Evolutionary conservation across 2,888 invertebrate genomes (phyloP).

Genomic region (Ischnus inquisitorius): DNA sequence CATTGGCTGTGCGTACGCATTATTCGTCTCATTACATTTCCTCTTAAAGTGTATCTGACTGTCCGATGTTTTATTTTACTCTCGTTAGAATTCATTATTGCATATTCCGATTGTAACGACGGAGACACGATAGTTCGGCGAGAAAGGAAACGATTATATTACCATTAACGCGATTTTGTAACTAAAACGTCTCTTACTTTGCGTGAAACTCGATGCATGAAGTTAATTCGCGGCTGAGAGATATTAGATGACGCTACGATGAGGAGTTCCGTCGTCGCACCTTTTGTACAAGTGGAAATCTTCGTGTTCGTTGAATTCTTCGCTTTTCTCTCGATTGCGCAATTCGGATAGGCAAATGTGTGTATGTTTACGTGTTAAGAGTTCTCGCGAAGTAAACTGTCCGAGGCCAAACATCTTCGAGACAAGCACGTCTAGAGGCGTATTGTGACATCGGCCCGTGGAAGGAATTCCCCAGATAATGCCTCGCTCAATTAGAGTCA

Average conservation of each 20-base stretch:
- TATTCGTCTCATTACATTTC: slow-evolving; percentile 28
- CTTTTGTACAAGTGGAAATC: slow-evolving; percentile 18
- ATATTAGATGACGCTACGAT: slow-evolving; percentile 33
- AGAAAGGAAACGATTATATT: not conserved
- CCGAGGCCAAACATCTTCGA: slow-evolving; percentile 43
- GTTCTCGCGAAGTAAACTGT: slow-evolving; percentile 49
- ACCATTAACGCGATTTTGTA: not conserved
- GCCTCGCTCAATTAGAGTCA: slow-evolving; percentile 33
- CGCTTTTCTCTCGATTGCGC: slow-evolving; percentile 58
- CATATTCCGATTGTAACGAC: not conserved
- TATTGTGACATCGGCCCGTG: slow-evolving; percentile 25
- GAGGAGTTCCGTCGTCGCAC: slow-evolving; percentile 39
- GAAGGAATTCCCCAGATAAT: slow-evolving; percentile 42
- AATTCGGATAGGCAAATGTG: slow-evolving; percentile 60
- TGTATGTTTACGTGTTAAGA: slow-evolving; percentile 53
- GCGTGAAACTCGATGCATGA: slow-evolving; percentile 22
- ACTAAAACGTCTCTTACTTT: slow-evolving; percentile 12
- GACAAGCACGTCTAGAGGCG: not conserved
- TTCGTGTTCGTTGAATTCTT: slow-evolving; percentile 36
- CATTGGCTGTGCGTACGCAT: not conserved
- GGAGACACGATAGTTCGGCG: not conserved
- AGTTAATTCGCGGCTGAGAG: slow-evolving; percentile 1
- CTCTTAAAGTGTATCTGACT: not conserved
- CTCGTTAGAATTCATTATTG: not conserved
- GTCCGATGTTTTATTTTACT: not conserved